Evolutionary conservation across 2,888 invertebrate species (phyloP), one percentile per base, ranked within the genome.

Genomic region (Brachylomia viminalis): DNA sequence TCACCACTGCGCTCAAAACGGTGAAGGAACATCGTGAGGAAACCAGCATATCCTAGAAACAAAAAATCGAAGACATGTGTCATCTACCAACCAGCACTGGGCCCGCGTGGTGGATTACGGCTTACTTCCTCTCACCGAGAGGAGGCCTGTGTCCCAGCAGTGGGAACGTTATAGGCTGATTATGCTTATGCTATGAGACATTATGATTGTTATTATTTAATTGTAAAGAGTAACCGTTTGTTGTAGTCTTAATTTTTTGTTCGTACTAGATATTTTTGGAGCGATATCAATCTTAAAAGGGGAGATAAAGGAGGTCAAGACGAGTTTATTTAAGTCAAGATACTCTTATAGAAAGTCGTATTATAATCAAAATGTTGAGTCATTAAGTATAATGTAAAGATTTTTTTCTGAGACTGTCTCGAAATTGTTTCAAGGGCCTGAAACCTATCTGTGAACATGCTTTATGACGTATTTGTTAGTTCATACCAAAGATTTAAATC

Each of bases 261-360:
- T 7, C 1, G 2, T 7, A 13, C 2, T 7, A 2, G 0, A 17
- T 27, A 5, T 15, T 71, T 77, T 71, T 64, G 38, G 33, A 23
- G 61, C 20, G 61, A 71, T 72, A 62, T 62, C 33, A 79, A 77
- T 54, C 72, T 54, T 70, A 47, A 54, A 77, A 15, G 27, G 23
- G 42, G 13, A 52, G 10, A 78, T 56, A 52, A 27, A 45, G 2
- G 23, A 20, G 59, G 23, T 33, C 45, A 54, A 15, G 27, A 38
- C 15, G n/a, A 47, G 20, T 49, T 27, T n/a, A 23, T 68, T 30
- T n/a, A 2, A 27, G 8, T 13, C 6, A 30, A 69, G 33, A 68
- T 30, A 33, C n/a, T 52, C 15, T 10, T 61, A 15, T 38, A 47
- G 8, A 27, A 56, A 33, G 52, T 17, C 0, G 13, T 79, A 13